These are phyloP conservation scores for Gobio occitaniae DNA, from an alignment of 2,797 vertebrate species.

Conservation along the genomic window DNA sequence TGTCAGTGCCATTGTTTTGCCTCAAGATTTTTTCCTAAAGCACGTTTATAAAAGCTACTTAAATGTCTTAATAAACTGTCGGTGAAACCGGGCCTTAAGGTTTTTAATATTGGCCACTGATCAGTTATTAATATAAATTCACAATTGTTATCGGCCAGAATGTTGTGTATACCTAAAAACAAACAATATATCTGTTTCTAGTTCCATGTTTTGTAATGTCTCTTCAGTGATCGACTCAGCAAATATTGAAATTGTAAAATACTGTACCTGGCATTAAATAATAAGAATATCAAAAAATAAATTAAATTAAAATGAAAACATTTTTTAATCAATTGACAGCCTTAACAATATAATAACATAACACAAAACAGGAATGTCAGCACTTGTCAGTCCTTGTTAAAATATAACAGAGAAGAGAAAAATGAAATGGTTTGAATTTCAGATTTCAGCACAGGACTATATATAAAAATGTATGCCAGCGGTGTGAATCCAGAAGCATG, in stretches of 20 bases:
- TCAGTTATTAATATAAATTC: neutral
- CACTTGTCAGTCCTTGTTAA: conserved; percentile 15
- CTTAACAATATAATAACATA: neutral
- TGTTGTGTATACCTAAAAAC: neutral
- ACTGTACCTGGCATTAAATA: neutral
- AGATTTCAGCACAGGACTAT: conserved; percentile 31
- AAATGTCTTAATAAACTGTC: too few species aligned
- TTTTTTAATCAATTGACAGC: neutral
- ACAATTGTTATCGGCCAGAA: neutral
- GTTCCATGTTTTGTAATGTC: neutral
- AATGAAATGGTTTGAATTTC: conserved; percentile 16
- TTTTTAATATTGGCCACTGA: neutral
- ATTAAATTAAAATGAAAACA: neutral
- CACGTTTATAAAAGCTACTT: too few species aligned
- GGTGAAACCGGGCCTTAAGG: too few species aligned
- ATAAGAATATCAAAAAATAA: neutral
- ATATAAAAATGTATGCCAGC: conserved; percentile 42
- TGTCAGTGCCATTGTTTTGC: too few species aligned
- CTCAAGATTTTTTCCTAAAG: too few species aligned
- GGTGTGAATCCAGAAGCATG: conserved; percentile 30
- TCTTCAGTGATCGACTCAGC: neutral
- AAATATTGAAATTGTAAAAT: neutral
- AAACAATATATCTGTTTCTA: neutral
- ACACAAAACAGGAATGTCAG: neutral
- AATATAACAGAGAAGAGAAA: neutral